Conservation (phyloP, 1,140 invertebrate genomes). For the Drosophila azteca region DNA sequence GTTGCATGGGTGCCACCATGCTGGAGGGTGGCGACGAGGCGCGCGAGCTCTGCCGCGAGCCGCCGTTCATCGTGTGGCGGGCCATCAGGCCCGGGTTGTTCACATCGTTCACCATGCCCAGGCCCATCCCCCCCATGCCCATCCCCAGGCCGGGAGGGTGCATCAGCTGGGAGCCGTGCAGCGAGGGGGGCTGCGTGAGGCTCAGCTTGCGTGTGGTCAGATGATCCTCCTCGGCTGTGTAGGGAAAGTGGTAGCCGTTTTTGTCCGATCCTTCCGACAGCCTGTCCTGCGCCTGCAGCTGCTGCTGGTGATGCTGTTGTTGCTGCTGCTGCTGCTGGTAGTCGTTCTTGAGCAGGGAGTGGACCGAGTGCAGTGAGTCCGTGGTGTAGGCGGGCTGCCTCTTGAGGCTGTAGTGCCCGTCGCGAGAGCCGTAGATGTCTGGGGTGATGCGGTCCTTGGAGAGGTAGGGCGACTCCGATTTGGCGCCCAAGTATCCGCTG, state of each 20-base stretch:
- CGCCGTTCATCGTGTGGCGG: conserved; percentile 83
- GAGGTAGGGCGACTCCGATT: conserved; percentile 78
- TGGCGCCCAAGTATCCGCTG: conserved; percentile 68
- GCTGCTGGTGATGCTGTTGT: conserved; percentile 85
- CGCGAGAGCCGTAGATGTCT: conserved; percentile 79
- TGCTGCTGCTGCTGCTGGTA: conserved; percentile 86
- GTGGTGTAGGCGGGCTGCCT: conserved; percentile 70
- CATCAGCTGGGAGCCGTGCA: conserved; percentile 81
- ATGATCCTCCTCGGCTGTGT: conserved; percentile 87
- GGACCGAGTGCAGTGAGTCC: conserved; percentile 84
- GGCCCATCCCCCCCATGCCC: conserved; percentile 70
- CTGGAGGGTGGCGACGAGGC: conserved; percentile 75
- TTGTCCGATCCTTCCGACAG: conserved; percentile 90
- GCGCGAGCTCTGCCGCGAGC: conserved; percentile 82
- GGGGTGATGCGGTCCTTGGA: conserved; percentile 82
- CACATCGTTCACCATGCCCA: conserved; percentile 84
- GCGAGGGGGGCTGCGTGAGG: conserved; percentile 53
- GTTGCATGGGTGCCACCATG: conserved; percentile 84
- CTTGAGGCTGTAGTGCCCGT: conserved; percentile 79
- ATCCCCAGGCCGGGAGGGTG: conserved; percentile 43
- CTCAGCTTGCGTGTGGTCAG: conserved; percentile 84
- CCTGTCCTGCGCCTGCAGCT: conserved; percentile 84
- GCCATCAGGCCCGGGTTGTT: conserved; percentile 84
- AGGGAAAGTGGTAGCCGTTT: conserved; percentile 91
- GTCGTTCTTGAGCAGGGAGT: conserved; percentile 85